A percentile compares a stretch with the other conserved stretches of the same genome.
phyloP scores from a whole-genome alignment of 1,140 invertebrate genomes.

The Himalopsyche phryganea region DNA sequence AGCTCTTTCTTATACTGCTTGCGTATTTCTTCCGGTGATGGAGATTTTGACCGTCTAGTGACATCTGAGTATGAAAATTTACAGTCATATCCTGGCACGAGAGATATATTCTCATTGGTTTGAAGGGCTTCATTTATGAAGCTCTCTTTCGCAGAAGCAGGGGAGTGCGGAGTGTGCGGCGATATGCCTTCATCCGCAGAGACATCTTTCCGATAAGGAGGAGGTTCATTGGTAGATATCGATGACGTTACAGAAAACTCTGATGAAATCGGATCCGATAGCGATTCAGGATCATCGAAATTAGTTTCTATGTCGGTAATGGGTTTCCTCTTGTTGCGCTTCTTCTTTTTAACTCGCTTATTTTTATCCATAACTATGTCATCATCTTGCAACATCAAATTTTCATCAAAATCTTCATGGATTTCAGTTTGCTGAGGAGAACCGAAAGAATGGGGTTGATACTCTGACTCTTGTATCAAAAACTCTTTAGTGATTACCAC shows the following conservation, averaged over 20 bases:
- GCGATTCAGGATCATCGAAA: conserved; percentile 43
- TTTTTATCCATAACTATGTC: conserved; percentile 39
- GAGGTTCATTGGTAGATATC: conserved; percentile 44
- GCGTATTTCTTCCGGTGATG: conserved; percentile 41
- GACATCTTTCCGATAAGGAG: conserved; percentile 41
- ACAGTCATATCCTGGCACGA: conserved; percentile 19
- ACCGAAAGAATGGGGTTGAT: conserved; percentile 6
- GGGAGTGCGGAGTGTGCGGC: conserved; percentile 16
- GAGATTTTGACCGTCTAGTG: conserved; percentile 50
- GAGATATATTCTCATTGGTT: background rate
- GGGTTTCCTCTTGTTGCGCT: conserved; percentile 40
- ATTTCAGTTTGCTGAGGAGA: conserved; percentile 12
- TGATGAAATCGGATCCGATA: conserved; percentile 51
- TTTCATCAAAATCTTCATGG: conserved; percentile 21
- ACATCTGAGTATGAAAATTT: conserved; percentile 50
- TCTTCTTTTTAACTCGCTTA: conserved; percentile 45
- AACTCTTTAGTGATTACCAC: conserved; percentile 26
- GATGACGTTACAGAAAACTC: conserved; percentile 47
- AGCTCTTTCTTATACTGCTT: conserved; percentile 1
- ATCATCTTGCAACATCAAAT: conserved; percentile 25
- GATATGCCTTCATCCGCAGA: conserved; percentile 51
- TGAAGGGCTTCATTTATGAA: conserved; percentile 9
- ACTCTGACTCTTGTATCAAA: conserved; percentile 23
- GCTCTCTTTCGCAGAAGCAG: conserved; percentile 10
- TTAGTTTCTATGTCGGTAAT: conserved; percentile 34